Percentiles rank a stretch among this genome's conserved stretches.
Conservation (phyloP, 2,888 invertebrate species). For the Fissipunctia ypsillon region DNA sequence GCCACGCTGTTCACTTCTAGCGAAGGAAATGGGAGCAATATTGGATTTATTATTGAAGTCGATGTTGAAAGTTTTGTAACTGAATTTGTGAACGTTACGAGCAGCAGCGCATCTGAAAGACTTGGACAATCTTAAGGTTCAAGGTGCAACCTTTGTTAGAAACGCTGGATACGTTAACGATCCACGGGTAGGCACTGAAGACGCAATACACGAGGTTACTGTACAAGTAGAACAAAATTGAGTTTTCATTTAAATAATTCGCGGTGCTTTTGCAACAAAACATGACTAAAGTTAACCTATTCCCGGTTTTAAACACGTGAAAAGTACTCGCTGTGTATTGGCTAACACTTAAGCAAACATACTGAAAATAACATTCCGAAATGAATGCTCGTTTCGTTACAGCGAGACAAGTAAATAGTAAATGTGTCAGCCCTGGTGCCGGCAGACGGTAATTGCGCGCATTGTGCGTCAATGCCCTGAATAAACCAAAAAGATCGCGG, state of each 20-base stretch:
- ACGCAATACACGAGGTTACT: background rate
- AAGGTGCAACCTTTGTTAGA: background rate
- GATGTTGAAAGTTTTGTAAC: background rate
- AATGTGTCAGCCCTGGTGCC: slow-evolving; percentile 55
- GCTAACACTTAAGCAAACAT: slow-evolving; percentile 7
- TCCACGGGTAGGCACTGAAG: background rate
- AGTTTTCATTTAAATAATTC: background rate
- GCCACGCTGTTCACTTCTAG: slow-evolving; percentile 4
- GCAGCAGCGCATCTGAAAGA: background rate
- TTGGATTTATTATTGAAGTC: background rate
- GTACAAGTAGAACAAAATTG: no score
- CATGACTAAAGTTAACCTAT: background rate
- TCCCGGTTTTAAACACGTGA: background rate
- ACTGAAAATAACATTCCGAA: slow-evolving; percentile 29
- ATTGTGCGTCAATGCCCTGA: slow-evolving; percentile 79
- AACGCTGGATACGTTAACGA: background rate
- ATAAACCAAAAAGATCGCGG: slow-evolving; percentile 68
- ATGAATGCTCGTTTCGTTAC: slow-evolving; percentile 17
- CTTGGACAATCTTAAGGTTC: background rate
- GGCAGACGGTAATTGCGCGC: slow-evolving; percentile 61
- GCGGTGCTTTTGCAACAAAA: background rate
- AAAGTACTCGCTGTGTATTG: background rate
- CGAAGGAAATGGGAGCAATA: background rate
- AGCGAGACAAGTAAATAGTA: slow-evolving; percentile 26
- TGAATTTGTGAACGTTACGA: background rate